Percentiles rank a stretch among this genome's conserved stretches.
phyloP scores from a whole-genome alignment of 2,797 vertebrate species.

The Liasis olivaceus region DNA sequence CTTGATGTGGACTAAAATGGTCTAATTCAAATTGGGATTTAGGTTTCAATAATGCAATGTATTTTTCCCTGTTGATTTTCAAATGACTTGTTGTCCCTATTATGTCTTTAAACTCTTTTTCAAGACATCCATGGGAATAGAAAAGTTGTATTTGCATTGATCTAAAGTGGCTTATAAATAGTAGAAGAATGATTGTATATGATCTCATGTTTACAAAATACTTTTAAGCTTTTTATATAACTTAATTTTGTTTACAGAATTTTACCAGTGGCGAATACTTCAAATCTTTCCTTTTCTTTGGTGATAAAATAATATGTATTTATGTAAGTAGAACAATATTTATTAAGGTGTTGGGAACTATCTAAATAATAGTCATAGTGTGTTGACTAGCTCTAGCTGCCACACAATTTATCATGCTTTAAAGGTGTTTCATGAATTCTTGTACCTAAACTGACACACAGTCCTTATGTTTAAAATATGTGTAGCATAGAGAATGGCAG shows the following conservation, averaged over 20 bases:
- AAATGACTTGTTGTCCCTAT: not conserved
- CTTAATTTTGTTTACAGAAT: slow-evolving; percentile 52
- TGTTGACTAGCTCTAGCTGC: slow-evolving; percentile 52
- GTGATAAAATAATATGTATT: not conserved
- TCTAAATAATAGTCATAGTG: slow-evolving; percentile 43
- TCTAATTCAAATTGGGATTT: not conserved
- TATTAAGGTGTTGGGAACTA: slow-evolving; percentile 21
- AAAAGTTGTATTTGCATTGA: slow-evolving; percentile 6
- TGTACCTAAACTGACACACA: not conserved
- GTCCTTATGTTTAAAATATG: not conserved
- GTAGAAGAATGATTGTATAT: slow-evolving; percentile 16
- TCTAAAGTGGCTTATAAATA: slow-evolving; percentile 43
- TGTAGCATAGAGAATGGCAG: not conserved
- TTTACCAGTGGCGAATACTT: slow-evolving; percentile 32
- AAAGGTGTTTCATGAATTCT: slow-evolving; percentile 26
- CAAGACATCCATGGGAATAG: not conserved
- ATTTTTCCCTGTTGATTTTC: not conserved
- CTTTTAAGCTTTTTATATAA: slow-evolving; percentile 19
- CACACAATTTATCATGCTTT: slow-evolving; percentile 28
- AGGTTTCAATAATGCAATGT: not conserved
- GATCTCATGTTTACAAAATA: slow-evolving; percentile 31
- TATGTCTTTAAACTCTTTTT: not conserved
- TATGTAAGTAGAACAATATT: slow-evolving; percentile 49
- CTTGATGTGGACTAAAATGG: not conserved
- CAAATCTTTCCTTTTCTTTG: slow-evolving; percentile 31